phyloP scores from a whole-genome alignment of 1,140 invertebrate genomes.

The Aphaenogaster floridana region DNA sequence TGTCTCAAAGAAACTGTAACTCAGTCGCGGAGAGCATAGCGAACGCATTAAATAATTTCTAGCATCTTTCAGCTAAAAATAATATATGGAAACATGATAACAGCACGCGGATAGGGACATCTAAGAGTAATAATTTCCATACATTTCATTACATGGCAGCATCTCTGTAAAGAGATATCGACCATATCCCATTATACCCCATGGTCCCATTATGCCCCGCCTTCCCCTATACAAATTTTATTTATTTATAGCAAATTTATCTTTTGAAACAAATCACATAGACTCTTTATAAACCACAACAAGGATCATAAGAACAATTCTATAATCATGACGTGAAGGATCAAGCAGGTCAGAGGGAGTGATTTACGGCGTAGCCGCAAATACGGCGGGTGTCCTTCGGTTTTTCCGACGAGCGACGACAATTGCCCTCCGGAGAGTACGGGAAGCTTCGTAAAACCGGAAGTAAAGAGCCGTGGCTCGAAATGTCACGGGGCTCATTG shows the following conservation, averaged over 20 bases:
- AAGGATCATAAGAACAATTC: background rate
- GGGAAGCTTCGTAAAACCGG: slow-evolving; percentile 66
- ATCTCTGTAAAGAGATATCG: too few species aligned
- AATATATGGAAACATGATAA: too few species aligned
- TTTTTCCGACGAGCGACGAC: slow-evolving; percentile 56
- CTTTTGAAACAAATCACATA: background rate
- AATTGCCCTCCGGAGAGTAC: slow-evolving; percentile 35
- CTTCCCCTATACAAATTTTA: too few species aligned
- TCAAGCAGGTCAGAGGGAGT: background rate
- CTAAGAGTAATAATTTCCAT: too few species aligned
- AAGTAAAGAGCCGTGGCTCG: slow-evolving; percentile 66
- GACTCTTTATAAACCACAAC: background rate
- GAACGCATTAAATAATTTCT: too few species aligned
- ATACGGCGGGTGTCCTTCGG: slow-evolving; percentile 43
- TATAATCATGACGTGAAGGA: background rate
- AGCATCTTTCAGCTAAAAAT: too few species aligned
- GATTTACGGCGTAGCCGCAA: slow-evolving; percentile 57
- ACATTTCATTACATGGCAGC: too few species aligned
- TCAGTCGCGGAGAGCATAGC: too few species aligned
- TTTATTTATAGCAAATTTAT: background rate
- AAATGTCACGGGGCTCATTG: slow-evolving; percentile 71
- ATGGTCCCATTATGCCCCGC: too few species aligned
- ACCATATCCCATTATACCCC: too few species aligned
- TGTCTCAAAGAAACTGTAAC: too few species aligned
- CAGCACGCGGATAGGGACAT: too few species aligned